Evolutionary conservation across 2,888 invertebrate genomes (phyloP).

Genomic region (Sipha maydis): DNA sequence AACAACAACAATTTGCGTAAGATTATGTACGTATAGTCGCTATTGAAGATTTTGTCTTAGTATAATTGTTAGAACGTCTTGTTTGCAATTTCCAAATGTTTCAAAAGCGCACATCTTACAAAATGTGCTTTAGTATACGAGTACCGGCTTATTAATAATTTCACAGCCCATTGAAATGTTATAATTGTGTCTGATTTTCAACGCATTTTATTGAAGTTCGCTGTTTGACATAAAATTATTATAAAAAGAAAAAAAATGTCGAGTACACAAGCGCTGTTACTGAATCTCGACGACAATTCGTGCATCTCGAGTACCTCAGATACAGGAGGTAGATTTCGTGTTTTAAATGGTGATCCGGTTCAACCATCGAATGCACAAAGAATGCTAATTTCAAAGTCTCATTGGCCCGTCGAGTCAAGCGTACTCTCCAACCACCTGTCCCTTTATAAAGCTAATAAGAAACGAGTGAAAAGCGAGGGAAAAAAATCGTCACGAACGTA

Average conservation of each 20-base stretch:
- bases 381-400: slow-evolving; percentile 29
- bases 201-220: background rate
- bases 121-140: background rate
- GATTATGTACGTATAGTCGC: no score
- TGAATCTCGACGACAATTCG: background rate
- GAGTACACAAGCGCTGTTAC: background rate
- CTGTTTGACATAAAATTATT: background rate
- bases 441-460: background rate
- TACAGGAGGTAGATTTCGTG: background rate
- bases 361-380: background rate
- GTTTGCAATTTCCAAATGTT: background rate
- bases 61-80: background rate
- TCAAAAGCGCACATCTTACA: no score
- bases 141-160: background rate
- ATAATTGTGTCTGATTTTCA: background rate
- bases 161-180: background rate
- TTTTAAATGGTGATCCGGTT: slow-evolving; percentile 17
- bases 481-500: slow-evolving; percentile 15
- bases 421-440: background rate
- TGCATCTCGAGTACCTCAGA: background rate
- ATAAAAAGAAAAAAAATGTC: background rate
- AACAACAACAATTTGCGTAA: no score
- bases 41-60: no score
- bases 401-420: slow-evolving; percentile 3
- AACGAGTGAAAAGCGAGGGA: background rate